Evolutionary conservation across 2,888 invertebrate genomes (phyloP).

Genomic region (Rhorus exstirpatorius): DNA sequence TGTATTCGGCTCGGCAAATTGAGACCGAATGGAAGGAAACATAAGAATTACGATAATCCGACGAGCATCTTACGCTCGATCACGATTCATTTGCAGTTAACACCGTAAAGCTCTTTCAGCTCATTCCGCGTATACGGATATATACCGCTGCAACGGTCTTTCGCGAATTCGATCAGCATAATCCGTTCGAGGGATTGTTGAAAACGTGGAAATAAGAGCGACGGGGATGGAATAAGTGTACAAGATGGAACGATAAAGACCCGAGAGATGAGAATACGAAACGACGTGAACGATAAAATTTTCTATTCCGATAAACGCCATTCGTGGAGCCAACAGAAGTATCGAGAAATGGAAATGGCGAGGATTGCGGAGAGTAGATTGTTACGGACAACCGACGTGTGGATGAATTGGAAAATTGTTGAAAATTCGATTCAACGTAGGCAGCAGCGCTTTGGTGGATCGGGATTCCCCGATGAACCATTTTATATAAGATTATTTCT

Average conservation of each 20-base stretch:
- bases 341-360: constrained; percentile 34
- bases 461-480: constrained; percentile 33
- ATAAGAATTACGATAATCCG: constrained; percentile 32
- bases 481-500: constrained; percentile 27
- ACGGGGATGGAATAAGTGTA: constrained; percentile 28
- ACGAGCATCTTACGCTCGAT: constrained; percentile 31
- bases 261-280: constrained; percentile 51
- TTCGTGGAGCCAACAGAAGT: constrained; percentile 40
- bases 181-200: constrained; percentile 29
- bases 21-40: not conserved
- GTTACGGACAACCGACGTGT: constrained; percentile 45
- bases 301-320: constrained; percentile 63
- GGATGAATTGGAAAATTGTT: constrained; percentile 61
- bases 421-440: constrained; percentile 51
- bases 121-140: constrained; percentile 6
- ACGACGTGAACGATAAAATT: constrained; percentile 60
- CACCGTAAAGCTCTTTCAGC: constrained; percentile 28
- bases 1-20: not conserved
- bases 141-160: constrained; percentile 10
- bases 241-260: constrained; percentile 59
- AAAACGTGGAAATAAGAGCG: constrained; percentile 44
- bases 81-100: constrained; percentile 56
- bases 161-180: constrained; percentile 47
- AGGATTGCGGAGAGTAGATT: constrained; percentile 32
- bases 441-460: constrained; percentile 19